Percentiles rank a stretch among this genome's conserved stretches.
phyloP scores from a whole-genome alignment of 2,113 vertebrate species.

The Natator depressus region DNA sequence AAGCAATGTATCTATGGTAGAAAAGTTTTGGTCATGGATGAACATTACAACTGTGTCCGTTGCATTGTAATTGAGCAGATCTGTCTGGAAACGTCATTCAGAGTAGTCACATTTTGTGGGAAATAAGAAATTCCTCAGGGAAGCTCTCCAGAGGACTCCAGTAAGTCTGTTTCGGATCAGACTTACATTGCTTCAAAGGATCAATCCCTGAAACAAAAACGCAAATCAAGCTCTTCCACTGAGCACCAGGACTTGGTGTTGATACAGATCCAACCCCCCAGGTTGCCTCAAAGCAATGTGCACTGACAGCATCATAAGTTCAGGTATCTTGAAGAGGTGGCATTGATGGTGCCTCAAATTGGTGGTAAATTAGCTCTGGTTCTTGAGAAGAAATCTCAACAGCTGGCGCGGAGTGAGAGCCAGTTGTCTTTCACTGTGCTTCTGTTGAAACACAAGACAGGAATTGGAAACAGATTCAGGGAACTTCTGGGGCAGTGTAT shows the following conservation, averaged over 20 bases:
- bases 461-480: too few species aligned
- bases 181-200: neutral
- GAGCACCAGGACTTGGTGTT: neutral
- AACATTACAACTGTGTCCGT: neutral
- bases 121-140: neutral
- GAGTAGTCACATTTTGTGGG: neutral
- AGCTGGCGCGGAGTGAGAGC: too few species aligned
- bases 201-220: neutral
- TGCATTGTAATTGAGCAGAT: neutral
- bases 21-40: accelerated
- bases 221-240: neutral
- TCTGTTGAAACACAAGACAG: too few species aligned
- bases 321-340: neutral
- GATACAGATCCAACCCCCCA: neutral
- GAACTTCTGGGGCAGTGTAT: too few species aligned
- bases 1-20: neutral
- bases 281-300: neutral
- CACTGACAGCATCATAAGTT: neutral
- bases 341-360: neutral
- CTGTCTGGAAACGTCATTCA: neutral
- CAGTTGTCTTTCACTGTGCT: too few species aligned
- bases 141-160: neutral
- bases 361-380: too few species aligned
- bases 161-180: neutral
- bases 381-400: too few species aligned